Percentiles rank a stretch among this genome's conserved stretches.
phyloP scores from a whole-genome alignment of 1,140 invertebrate genomes.

The Aphaenogaster rudis region DNA sequence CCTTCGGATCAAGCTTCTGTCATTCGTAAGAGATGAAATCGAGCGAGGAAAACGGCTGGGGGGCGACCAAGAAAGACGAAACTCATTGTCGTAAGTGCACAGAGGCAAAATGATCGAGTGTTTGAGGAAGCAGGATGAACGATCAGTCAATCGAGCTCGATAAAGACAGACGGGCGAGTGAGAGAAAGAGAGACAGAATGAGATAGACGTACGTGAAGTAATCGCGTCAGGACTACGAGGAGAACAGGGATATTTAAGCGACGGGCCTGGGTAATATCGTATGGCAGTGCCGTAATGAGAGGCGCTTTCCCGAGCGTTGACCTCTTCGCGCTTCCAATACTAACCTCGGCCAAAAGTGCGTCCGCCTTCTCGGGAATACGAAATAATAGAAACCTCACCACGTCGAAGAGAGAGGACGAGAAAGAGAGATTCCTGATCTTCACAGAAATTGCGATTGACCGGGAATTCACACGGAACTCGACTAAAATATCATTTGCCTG shows the following conservation, averaged over 20 bases:
- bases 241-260: constrained; percentile 60
- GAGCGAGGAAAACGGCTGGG: constrained; percentile 27
- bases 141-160: constrained; percentile 28
- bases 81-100: constrained; percentile 22
- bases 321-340: constrained; percentile 81
- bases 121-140: constrained; percentile 52
- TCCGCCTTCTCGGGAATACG: constrained; percentile 68
- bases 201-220: constrained; percentile 17
- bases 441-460: constrained; percentile 58
- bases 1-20: constrained; percentile 20
- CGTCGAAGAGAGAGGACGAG: constrained; percentile 12
- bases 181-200: constrained; percentile 10
- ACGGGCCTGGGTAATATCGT: constrained; percentile 74
- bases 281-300: constrained; percentile 76
- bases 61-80: not conserved
- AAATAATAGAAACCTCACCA: constrained; percentile 70
- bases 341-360: constrained; percentile 82
- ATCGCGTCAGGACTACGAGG: constrained; percentile 19
- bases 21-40: constrained; percentile 47
- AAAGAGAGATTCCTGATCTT: constrained; percentile 31
- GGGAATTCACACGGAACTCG: constrained; percentile 41
- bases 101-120: constrained; percentile 29
- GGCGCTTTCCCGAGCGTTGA: constrained; percentile 85
- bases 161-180: not conserved
- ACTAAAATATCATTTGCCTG: constrained; percentile 37